A percentile compares a stretch with the other conserved stretches of the same genome.
phyloP scores from a whole-genome alignment of 2,888 invertebrate genomes.

The Agrilus mali region DNA sequence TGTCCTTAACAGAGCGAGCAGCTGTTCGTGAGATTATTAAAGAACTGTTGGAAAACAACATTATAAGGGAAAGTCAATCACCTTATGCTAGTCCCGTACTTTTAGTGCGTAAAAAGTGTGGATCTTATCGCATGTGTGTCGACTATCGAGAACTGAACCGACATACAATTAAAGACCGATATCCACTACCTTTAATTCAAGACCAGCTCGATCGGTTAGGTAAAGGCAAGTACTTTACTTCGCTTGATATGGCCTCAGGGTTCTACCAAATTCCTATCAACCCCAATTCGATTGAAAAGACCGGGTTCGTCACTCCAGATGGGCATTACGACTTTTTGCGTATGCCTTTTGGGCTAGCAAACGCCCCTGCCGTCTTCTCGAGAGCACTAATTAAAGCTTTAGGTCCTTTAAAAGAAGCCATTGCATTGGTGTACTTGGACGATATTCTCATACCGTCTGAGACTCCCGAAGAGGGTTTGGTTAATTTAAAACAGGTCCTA shows the following conservation, averaged over 20 bases:
- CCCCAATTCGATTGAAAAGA: conserved; percentile 13
- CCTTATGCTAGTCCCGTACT: not conserved
- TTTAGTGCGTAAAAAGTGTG: conserved; percentile 10
- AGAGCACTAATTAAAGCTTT: conserved; percentile 13
- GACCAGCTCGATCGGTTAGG: conserved; percentile 17
- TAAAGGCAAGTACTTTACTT: conserved; percentile 14
- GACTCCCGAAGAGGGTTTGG: conserved; percentile 5
- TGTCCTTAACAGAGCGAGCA: conserved; percentile 5
- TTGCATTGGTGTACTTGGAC: conserved; percentile 10
- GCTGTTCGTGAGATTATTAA: conserved; percentile 8
- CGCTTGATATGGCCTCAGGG: conserved; percentile 18
- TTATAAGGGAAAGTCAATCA: conserved; percentile 9
- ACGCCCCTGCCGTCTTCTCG: conserved; percentile 5
- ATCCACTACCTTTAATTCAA: conserved; percentile 18
- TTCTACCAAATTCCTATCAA: conserved; percentile 23
- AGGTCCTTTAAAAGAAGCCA: not conserved
- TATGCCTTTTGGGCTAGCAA: no score
- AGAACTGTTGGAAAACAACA: conserved; percentile 6
- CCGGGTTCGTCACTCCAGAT: no score
- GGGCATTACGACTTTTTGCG: no score
- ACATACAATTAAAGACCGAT: conserved; percentile 17
- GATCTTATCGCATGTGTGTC: conserved; percentile 10
- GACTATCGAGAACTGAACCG: conserved; percentile 18
- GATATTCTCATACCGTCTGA: conserved; percentile 12
- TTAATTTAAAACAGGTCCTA: conserved; percentile 3